Conservation (phyloP, 2,113 vertebrate genomes). For the Macheiramphus alcinus region DNA sequence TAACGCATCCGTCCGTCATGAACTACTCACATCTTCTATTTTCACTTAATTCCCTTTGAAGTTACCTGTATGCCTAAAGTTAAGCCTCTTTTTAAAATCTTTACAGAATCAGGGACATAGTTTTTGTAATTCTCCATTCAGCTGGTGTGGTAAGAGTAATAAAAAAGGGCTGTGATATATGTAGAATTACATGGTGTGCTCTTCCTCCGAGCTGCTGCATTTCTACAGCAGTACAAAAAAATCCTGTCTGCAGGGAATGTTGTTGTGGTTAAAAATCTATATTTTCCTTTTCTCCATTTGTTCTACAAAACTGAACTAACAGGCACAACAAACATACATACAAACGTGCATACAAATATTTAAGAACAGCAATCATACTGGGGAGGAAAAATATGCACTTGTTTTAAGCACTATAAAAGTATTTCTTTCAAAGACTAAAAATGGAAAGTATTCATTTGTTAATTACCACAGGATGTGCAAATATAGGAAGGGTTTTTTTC, state of each 20-base stretch:
- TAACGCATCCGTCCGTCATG: background rate
- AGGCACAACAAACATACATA: conserved; percentile 14
- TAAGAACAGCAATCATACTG: background rate
- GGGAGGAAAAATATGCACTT: background rate
- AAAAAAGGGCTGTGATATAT: conserved; percentile 26
- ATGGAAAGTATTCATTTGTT: background rate
- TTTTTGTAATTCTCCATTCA: conserved; percentile 48
- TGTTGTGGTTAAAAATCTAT: conserved; percentile 43
- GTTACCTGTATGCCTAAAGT: conserved; percentile 39
- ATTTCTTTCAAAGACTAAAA: background rate
- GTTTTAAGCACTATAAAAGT: background rate
- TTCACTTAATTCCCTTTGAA: conserved; percentile 53
- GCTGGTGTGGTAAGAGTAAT: conserved; percentile 18
- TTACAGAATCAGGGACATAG: conserved; percentile 6
- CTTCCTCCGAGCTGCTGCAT: conserved; percentile 10
- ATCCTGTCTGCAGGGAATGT: conserved; percentile 37
- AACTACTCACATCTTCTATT: background rate
- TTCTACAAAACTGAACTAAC: conserved; percentile 28
- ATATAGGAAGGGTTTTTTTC: background rate
- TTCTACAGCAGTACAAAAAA: conserved; percentile 18
- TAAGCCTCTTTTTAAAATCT: conserved; percentile 50
- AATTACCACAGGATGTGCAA: background rate
- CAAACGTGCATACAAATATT: background rate
- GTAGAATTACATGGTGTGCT: conserved; percentile 40
- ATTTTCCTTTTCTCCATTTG: conserved; percentile 38